Base-by-base conservation (phyloP, 2,113 vertebrate species). In the Apodemus sylvaticus region DNA sequence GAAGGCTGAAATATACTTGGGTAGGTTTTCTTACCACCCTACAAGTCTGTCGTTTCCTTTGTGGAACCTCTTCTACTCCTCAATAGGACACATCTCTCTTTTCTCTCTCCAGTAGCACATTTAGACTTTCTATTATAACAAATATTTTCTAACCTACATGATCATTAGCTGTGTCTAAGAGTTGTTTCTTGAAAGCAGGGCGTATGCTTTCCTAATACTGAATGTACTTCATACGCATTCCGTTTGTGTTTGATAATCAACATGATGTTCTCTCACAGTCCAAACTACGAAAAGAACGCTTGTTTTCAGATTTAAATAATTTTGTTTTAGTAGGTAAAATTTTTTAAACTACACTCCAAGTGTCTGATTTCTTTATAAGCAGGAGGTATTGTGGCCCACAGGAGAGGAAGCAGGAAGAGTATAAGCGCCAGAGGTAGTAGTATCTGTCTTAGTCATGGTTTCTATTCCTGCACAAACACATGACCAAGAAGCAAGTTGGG, bases 331-430 rank as follows among this genome's bases (percentile, higher is more conserved):
- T 66, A 7, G 26, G 60, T 20, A 45, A 16, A 74, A n/a, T 48
- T 71, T 76, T 66, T 70, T 60, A 51, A 91, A 90, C 20, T 34
- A 1, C 42, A 90, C 62, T 68, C 39, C 42, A 92, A 60, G 45
- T 91, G 34, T 86, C 83, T 93, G 29, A 92, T 66, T 92, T 86
- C 31, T 90, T 90, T 29, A 64, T 22, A 55, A 91, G 94, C 93
- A 85, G 34, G 88, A 91, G 10, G 70, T 22, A 62, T 19, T 5
- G 19, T 36, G 83, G 22, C 55, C 53, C 22, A 60, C 36, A 4
- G 16, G 22, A 26, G 22, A 58, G 22, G 9, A n/a, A 60, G 24
- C 58, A 39, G 36, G 36, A 82, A 82, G n/a, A 60, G 42, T 9
- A n/a, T 0, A 42, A 83, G 81, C 60, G 24, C 1, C 24, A 42